Base-by-base conservation (phyloP, 2,888 invertebrate species). In the Chloromyia formosa region DNA sequence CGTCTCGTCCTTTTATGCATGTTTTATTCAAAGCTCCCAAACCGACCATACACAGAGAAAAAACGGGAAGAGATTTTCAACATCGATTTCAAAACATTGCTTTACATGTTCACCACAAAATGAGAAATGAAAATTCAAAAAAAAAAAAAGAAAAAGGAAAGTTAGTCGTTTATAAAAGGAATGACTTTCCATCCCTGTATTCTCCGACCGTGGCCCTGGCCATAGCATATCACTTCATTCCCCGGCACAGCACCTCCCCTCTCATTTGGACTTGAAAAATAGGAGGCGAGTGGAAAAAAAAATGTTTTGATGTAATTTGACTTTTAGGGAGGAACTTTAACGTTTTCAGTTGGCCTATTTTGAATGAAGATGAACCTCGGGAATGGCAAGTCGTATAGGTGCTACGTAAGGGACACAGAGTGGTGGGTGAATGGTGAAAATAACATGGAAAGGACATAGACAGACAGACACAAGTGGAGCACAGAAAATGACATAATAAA, bases 401-500 rank as follows among this genome's bases (percentile, higher is more conserved):
- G 20, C 20, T 56, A 10, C 1, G 18, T 2, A n/a, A 20, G 20
- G 22, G 10, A 56, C 18, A 18, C 20, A 1, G 4, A 10, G 22
- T 10, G 18, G 20, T 16, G 10, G 10, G 20, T 10, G 18, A 20
- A 16, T 18, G 56, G 56, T 18, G 20, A 56, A n/a, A 56, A 20
- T 53, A 53, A 16, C 53, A 53, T 53, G 5, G 16, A 14, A 16
- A 53, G 27, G 27, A 35, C 27, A 7, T 7, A 35, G 27, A 35
- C 27, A 35, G 27, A 35, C 27, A 35, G 14, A 53, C n/a, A 53
- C 16, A 53, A 53, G 53, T 53, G 53, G 53, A 16, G 14, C 53
- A 53, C 16, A 16, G 56, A 20, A 56, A 56, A 56, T 56, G 56
- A 56, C 22, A 20, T 56, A n/a, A 72, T 61, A 45, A 74, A 74